phyloP scores from a whole-genome alignment of 92 coral and sea anemone genomes.

The Zoanthus gigantus region DNA sequence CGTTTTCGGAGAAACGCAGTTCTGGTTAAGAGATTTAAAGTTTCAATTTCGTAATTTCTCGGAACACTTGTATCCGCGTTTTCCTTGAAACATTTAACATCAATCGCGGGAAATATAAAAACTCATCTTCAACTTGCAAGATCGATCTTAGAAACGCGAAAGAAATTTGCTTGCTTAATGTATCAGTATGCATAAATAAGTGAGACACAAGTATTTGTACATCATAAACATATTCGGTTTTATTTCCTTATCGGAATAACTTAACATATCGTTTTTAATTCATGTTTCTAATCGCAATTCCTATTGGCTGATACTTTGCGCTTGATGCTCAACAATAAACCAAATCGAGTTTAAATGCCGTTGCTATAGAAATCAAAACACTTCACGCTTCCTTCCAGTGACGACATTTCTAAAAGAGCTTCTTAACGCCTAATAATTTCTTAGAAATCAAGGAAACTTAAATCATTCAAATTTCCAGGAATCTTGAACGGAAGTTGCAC shows the following conservation, averaged over 20 bases:
- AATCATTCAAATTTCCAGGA: constrained; percentile 30
- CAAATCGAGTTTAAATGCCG: not conserved
- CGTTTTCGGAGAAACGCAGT: constrained; percentile 47
- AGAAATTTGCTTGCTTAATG: constrained; percentile 4
- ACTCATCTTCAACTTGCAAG: not conserved
- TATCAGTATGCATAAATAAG: constrained; percentile 20
- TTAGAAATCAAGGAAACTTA: constrained; percentile 25
- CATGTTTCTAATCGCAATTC: constrained; percentile 39
- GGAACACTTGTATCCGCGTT: constrained; percentile 1
- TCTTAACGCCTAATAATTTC: constrained; percentile 15
- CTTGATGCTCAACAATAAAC: not conserved
- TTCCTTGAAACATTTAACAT: constrained; percentile 5
- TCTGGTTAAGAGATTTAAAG: constrained; percentile 41
- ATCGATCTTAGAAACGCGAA: constrained; percentile 24
- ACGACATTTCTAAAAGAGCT: not conserved
- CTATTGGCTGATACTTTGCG: constrained; percentile 9
- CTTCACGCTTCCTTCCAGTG: constrained; percentile 2
- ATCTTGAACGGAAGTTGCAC: constrained; percentile 20
- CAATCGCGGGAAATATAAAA: constrained; percentile 48
- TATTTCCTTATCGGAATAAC: constrained; percentile 39
- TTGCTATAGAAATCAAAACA: constrained; percentile 8
- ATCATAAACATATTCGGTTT: not conserved
- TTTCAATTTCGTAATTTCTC: constrained; percentile 19
- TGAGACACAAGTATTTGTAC: not conserved
- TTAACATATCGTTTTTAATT: constrained; percentile 20